Evolutionary conservation across 2,113 vertebrate species (phyloP).

Genomic region (Anolis carolinensis): DNA sequence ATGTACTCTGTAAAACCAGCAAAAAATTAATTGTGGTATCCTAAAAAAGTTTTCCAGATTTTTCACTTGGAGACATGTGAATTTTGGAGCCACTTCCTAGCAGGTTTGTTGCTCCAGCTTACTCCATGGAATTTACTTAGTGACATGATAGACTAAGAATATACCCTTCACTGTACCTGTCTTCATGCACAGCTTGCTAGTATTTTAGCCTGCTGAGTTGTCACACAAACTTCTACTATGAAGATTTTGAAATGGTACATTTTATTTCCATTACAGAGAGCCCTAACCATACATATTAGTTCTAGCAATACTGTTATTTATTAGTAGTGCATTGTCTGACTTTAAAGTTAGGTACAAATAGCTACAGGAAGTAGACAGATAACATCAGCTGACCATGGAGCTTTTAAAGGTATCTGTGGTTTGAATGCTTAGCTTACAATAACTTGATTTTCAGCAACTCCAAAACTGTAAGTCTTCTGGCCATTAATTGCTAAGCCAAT

Average conservation of each 20-base stretch:
- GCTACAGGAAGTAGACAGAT: slow-evolving; percentile 53
- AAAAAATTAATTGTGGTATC: neutral
- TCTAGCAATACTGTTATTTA: slow-evolving; percentile 64
- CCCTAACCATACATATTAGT: slow-evolving; percentile 66
- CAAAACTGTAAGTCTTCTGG: slow-evolving; percentile 26
- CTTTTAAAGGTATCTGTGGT: slow-evolving; percentile 59
- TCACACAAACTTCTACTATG: slow-evolving; percentile 35
- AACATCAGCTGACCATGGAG: slow-evolving; percentile 51
- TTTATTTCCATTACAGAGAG: slow-evolving; percentile 62
- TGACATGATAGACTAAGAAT: slow-evolving; percentile 42
- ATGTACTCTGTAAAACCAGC: neutral
- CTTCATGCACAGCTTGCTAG: slow-evolving; percentile 41
- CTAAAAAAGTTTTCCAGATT: neutral
- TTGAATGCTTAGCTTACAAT: slow-evolving; percentile 48
- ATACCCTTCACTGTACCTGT: slow-evolving; percentile 33
- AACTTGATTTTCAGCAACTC: slow-evolving; percentile 45
- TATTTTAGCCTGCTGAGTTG: slow-evolving; percentile 58
- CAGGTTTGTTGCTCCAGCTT: slow-evolving; percentile 11
- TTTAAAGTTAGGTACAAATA: slow-evolving; percentile 57
- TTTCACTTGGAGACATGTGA: neutral
- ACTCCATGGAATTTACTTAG: slow-evolving; percentile 30
- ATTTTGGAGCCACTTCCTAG: slow-evolving; percentile 23
- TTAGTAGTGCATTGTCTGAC: slow-evolving; percentile 52
- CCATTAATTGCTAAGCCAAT: too few species aligned
- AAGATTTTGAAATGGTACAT: slow-evolving; percentile 61